Evolutionary conservation across 2,888 invertebrate species (phyloP).

Genomic region (Eurytoma adleriae): DNA sequence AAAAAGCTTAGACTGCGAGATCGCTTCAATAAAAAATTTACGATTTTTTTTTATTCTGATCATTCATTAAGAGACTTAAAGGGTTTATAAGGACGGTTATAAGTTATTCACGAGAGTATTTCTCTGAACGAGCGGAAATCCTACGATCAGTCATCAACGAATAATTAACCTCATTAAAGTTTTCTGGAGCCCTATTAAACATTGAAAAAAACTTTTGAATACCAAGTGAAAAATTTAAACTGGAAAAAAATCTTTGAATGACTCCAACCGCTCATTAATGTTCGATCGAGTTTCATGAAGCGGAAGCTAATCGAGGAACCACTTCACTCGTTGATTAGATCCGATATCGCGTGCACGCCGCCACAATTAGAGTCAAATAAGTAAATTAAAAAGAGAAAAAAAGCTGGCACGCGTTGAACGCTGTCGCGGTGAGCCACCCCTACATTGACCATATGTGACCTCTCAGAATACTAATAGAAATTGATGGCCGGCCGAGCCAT

Average conservation of each 20-base stretch:
- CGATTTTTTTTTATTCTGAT: neutral
- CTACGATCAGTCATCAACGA: neutral
- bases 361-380: slow-evolving; percentile 38
- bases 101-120: neutral
- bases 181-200: neutral
- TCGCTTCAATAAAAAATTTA: neutral
- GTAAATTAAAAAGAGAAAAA: slow-evolving; percentile 38
- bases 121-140: neutral
- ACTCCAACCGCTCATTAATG: too few relatives aligned
- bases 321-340: neutral
- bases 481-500: slow-evolving; percentile 69
- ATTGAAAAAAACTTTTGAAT: neutral
- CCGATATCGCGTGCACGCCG: slow-evolving; percentile 14
- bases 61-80: neutral
- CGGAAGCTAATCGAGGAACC: neutral
- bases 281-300: too few relatives aligned
- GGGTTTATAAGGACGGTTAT: neutral
- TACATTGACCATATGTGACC: slow-evolving; percentile 71
- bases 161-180: neutral
- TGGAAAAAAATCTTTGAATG: neutral
- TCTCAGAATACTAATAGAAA: slow-evolving; percentile 73
- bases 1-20: neutral
- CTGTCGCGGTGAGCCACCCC: slow-evolving; percentile 48
- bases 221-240: neutral
- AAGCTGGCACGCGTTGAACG: neutral